Evolutionary conservation across 2,113 vertebrate genomes (phyloP), one percentile per base, ranked within the genome.

Genomic region (Ranitomeya variabilis): DNA sequence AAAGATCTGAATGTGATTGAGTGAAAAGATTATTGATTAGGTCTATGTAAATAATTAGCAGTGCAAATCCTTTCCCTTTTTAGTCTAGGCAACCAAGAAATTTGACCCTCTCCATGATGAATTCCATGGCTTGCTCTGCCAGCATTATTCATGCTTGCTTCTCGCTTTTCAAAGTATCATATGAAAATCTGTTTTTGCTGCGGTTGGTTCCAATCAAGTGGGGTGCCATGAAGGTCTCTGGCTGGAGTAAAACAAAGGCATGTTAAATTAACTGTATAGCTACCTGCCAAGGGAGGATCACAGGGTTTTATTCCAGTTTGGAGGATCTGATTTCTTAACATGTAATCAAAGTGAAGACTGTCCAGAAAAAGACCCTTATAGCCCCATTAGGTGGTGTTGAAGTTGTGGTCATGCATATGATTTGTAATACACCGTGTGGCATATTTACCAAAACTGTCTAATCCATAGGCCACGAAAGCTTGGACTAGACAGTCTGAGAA

Each of bases 161-260:
- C 71, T 76, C 26, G 13, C 54, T 37, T 76, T 86, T 62, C 60
- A 79, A n/a, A 31, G 76, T 60, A 18, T 83, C 55, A n/a, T 71
- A 62, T 52, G 67, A 80, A 80, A 51, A 74, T 71, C 31, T 76
- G 26, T 88, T 67, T 67, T 81, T 76, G 67, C 76, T 83, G 67
- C 57, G 67, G 80, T 62, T 77, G 54, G 57, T 84, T 83, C 21
- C 31, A 88, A 88, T 88, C n/a, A 77, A 78, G 45, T 26, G 10
- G 14, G 54, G 54, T 16, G 57, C 26, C 57, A 6, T 64, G 16
- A 31, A 64, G 54, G 86, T 88, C 67, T 59, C 15, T 76, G 59
- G 37, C 79, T 37, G 74, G 55, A 55, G 60, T 83, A 60, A n/a
- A 67, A 64, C 80, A 83, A 83, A 84, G 57, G 69, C 80, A 76